Evolutionary conservation across 2,797 vertebrate genomes (phyloP).

Genomic region (Poecile montanus): DNA sequence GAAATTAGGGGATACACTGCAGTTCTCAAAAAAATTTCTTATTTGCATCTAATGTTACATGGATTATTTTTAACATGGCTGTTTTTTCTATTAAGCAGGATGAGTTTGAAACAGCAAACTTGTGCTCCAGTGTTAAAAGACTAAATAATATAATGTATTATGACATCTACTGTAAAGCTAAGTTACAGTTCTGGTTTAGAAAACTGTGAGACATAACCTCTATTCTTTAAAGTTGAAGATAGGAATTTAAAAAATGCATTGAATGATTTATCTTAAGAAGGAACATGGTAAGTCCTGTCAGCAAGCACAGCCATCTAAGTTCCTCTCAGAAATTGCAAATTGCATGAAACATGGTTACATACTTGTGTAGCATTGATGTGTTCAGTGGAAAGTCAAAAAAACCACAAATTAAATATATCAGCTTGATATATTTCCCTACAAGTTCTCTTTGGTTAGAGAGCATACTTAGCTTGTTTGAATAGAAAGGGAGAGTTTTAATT

Average conservation of each 20-base stretch:
- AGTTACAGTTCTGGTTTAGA: not conserved
- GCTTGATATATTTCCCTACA: not conserved
- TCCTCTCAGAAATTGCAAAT: not conserved
- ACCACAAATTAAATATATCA: accelerated
- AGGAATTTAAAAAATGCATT: not conserved
- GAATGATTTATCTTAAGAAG: not conserved
- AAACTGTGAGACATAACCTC: not conserved
- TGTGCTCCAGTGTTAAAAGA: not conserved
- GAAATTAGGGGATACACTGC: not conserved
- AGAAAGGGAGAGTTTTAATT: not conserved
- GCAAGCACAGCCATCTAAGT: not conserved
- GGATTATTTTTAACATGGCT: not conserved
- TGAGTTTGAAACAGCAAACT: not conserved
- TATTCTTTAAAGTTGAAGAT: not conserved
- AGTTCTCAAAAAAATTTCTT: not conserved
- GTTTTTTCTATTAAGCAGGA: not conserved
- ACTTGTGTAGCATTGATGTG: not conserved
- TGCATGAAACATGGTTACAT: not conserved
- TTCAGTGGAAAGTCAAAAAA: not conserved
- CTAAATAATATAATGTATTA: not conserved
- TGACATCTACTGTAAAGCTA: not conserved
- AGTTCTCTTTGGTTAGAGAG: not conserved
- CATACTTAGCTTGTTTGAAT: not conserved
- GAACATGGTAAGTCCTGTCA: not conserved
- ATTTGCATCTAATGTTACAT: not conserved